Base-by-base conservation (phyloP, 2,797 vertebrate genomes). In the Gephyroberyx darwinii region DNA sequence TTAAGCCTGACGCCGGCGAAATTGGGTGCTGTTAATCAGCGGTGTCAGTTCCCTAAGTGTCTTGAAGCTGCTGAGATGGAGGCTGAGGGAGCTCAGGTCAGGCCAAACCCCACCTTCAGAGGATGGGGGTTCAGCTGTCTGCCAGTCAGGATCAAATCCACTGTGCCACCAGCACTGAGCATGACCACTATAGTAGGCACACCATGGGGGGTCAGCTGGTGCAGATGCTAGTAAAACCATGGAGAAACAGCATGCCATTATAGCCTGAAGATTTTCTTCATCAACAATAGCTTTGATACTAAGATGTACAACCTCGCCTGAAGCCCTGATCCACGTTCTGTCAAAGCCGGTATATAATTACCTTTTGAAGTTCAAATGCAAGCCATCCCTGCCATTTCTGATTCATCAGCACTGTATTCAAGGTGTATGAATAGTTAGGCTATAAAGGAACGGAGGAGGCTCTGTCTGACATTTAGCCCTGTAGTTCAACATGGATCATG, bases 11-110 rank as follows among this genome's bases (percentile, higher is more conserved):
- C 69, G 35, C 22, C 2, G 48, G 55, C 6, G 5, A 58, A 83
- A 80, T 65, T 71, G 73, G 71, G 19, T 17, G 69, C 1, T 30
- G 74, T 82, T 84, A 83, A 83, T 88, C 74, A 71, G 70, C 65
- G 35, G 53, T 80, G 81, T 81, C 63, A 63, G 52, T 70, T 39
- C 64, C 43, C 17, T 62, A 59, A 39, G 65, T 6, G 14, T 39
- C 67, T 75, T 0, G 30, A 47, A 55, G 72, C 22, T 62, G 61
- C 8, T 61, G 64, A 45, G 43, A 71, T 61, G 55, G 52, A 71
- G 57, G 0, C 45, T 68, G 75, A 77, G 30, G 17, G 62, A 77
- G 58, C 35, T 71, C 1, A 0, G 1, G 71, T 75, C 31, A 26
- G 26, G 26, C 26, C 26, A 26, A 56, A 69, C 14, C 5, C 37